A percentile compares a stretch with the other conserved stretches of the same genome.
Evolutionary conservation across 2,113 vertebrate species (phyloP).

Genomic region (Cyphomyrus discorhynchus): DNA sequence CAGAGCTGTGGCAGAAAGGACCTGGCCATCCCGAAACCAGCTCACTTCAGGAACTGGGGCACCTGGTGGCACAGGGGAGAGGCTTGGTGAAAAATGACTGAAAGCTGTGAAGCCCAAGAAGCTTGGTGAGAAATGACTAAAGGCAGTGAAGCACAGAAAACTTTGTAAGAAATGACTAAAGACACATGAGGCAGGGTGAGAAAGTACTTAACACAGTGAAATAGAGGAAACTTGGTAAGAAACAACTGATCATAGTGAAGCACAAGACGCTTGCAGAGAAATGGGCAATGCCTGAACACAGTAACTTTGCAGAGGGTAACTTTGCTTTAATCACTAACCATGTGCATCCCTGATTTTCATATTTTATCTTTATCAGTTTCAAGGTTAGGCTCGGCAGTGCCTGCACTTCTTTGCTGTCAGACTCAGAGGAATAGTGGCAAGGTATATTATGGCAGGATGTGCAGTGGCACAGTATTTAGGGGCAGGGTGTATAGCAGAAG

Average conservation of each 20-base stretch:
- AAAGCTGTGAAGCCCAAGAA: background rate
- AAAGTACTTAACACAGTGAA: background rate
- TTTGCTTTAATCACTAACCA: background rate
- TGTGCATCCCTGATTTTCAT: background rate
- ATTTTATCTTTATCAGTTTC: background rate
- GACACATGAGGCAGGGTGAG: background rate
- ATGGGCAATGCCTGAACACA: background rate
- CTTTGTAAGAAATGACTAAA: background rate
- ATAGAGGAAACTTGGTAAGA: background rate
- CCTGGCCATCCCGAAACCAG: slow-evolving; percentile 99
- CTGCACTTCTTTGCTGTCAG: background rate
- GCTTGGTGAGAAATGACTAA: background rate
- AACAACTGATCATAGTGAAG: background rate
- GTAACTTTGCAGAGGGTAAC: background rate
- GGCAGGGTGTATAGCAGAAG: background rate
- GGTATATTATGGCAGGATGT: background rate
- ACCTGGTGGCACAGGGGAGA: slow-evolving; percentile 56
- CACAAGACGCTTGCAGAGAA: background rate
- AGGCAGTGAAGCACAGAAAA: background rate
- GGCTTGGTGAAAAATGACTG: background rate
- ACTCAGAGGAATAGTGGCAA: background rate
- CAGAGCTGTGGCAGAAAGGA: slow-evolving; percentile 82
- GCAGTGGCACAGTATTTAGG: background rate
- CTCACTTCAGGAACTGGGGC: slow-evolving; percentile 98
- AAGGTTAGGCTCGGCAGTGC: background rate